These are phyloP conservation scores for Peromyscus aztecus DNA, from an alignment of 2,797 vertebrate species.

Conservation along the genomic window DNA sequence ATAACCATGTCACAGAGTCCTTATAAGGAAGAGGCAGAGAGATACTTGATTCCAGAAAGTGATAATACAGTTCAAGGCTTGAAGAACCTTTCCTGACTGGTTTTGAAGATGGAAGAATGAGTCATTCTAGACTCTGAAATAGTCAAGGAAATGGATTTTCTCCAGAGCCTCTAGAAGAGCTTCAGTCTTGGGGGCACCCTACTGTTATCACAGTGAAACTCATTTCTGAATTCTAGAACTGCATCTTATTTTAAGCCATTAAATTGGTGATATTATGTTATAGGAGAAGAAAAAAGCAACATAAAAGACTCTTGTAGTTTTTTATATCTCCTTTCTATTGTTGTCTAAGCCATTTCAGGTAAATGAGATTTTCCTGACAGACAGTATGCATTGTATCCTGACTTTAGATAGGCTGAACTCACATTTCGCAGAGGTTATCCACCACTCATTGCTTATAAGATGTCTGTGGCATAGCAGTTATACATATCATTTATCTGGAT, in stretches of 20 bases:
- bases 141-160: not conserved
- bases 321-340: not conserved
- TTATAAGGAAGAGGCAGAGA: not conserved
- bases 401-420: not conserved
- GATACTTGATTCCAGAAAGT: not conserved
- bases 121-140: not conserved
- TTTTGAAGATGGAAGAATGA: not conserved
- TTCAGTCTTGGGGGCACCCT: not conserved
- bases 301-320: not conserved
- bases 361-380: not conserved
- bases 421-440: not conserved
- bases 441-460: not conserved
- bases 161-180: not conserved
- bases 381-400: not conserved
- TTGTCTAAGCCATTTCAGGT: not conserved
- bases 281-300: not conserved
- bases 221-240: not conserved
- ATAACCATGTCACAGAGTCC: not conserved
- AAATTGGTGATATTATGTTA: not conserved
- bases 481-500: conserved; percentile 17
- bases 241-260: not conserved
- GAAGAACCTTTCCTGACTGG: not conserved
- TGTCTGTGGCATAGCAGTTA: not conserved
- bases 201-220: not conserved
- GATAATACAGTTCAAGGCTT: not conserved